Evolutionary conservation across 2,888 invertebrate species (phyloP).

Genomic region (Synergus gifuensis): DNA sequence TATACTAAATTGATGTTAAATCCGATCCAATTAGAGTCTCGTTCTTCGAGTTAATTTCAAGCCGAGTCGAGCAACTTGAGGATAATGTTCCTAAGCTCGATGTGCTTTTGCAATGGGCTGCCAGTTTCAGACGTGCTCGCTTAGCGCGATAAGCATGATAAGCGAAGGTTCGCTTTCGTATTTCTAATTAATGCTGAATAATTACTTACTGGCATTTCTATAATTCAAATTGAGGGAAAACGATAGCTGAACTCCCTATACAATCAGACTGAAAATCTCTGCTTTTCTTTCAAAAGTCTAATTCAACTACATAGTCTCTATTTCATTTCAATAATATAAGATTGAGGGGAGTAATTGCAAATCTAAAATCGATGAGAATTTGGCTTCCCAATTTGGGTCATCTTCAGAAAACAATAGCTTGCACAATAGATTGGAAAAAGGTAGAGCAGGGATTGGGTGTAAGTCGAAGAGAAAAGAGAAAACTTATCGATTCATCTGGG

Average conservation of each 20-base stretch:
- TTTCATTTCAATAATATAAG: background rate
- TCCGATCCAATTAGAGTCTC: conserved; percentile 39
- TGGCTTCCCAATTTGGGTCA: background rate
- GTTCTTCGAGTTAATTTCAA: conserved; percentile 36
- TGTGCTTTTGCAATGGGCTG: conserved; percentile 48
- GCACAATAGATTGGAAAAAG: background rate
- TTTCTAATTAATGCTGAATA: conserved; percentile 33
- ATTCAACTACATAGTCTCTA: background rate
- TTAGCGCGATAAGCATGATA: conserved; percentile 45
- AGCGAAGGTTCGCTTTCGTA: conserved; percentile 6
- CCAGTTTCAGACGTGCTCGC: conserved; percentile 44
- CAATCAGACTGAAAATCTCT: background rate
- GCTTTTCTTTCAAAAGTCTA: background rate
- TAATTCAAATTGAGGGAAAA: background rate
- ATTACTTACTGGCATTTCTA: conserved; percentile 15
- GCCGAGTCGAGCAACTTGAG: conserved; percentile 35
- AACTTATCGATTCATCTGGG: background rate
- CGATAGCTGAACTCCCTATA: background rate
- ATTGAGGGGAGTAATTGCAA: background rate
- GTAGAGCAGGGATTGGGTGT: background rate
- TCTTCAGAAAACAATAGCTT: background rate
- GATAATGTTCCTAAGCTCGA: conserved; percentile 47
- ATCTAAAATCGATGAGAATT: background rate
- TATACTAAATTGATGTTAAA: conserved; percentile 34
- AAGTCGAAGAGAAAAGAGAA: conserved; percentile 9